Percentiles rank a stretch among this genome's conserved stretches.
Evolutionary conservation across 2,797 vertebrate species (phyloP).

Genomic region (Choloepus didactylus): DNA sequence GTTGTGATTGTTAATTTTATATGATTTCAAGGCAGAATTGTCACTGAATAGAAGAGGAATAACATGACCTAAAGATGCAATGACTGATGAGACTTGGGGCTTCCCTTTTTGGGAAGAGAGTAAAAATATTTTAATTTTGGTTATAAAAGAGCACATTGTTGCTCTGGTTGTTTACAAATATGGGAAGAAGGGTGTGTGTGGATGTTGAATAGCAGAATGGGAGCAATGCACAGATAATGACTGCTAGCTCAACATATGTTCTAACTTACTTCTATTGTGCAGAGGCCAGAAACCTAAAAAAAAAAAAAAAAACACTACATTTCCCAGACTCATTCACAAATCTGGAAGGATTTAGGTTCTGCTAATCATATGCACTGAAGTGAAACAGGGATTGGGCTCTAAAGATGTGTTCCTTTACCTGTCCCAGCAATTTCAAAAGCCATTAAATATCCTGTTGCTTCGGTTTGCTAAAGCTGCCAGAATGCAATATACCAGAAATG

Average conservation of each 20-base stretch:
- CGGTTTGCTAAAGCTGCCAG: no score
- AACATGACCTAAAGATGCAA: background rate
- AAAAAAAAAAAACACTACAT: background rate
- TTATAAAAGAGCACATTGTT: background rate
- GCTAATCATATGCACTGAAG: background rate
- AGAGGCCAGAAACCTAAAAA: background rate
- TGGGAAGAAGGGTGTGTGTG: background rate
- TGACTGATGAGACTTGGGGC: background rate
- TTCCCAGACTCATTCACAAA: background rate
- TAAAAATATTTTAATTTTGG: background rate
- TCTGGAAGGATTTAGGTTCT: background rate
- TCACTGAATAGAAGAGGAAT: background rate
- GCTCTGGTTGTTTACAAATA: background rate
- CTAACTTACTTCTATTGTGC: rapidly evolving
- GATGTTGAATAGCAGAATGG: background rate
- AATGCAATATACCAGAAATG: no score
- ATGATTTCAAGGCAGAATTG: background rate
- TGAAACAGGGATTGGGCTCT: background rate
- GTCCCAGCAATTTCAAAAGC: no score
- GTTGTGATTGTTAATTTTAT: background rate
- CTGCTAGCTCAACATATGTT: background rate
- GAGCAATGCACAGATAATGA: background rate
- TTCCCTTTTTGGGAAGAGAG: background rate
- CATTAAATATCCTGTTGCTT: background rate
- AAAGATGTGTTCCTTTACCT: background rate